Conservation (phyloP, 2,888 invertebrate species). For the Phengaris arion region DNA sequence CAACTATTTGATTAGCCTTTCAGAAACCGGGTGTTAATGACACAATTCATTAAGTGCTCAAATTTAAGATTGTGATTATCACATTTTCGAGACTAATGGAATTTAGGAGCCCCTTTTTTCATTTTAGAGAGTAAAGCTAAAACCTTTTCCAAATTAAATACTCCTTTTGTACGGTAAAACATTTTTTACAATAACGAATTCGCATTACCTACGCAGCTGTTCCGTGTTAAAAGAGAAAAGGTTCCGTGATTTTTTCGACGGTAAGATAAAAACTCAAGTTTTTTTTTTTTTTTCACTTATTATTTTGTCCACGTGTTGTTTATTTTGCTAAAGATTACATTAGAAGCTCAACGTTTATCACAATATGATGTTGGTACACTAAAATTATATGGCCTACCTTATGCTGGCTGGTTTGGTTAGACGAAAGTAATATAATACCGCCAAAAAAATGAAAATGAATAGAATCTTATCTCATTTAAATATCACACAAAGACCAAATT, state of each 20-base stretch:
- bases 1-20: too few relatives aligned
- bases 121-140: background rate
- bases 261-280: background rate
- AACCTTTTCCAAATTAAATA: conserved; percentile 8
- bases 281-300: background rate
- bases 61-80: background rate
- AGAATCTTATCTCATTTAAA: conserved; percentile 33
- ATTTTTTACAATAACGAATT: conserved; percentile 11
- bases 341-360: background rate
- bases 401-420: background rate
- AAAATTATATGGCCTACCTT: background rate
- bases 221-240: background rate
- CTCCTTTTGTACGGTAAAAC: background rate
- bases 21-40: too few relatives aligned
- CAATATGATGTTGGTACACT: background rate
- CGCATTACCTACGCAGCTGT: conserved; percentile 10
- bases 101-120: conserved; percentile 30
- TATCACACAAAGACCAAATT: conserved; percentile 35
- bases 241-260: background rate
- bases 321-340: background rate
- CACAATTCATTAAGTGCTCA: too few relatives aligned
- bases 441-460: background rate
- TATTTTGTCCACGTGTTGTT: background rate
- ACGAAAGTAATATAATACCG: background rate
- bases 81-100: background rate